Evolutionary conservation across 2,113 vertebrate species (phyloP).

Genomic region (Centropus bengalensis): DNA sequence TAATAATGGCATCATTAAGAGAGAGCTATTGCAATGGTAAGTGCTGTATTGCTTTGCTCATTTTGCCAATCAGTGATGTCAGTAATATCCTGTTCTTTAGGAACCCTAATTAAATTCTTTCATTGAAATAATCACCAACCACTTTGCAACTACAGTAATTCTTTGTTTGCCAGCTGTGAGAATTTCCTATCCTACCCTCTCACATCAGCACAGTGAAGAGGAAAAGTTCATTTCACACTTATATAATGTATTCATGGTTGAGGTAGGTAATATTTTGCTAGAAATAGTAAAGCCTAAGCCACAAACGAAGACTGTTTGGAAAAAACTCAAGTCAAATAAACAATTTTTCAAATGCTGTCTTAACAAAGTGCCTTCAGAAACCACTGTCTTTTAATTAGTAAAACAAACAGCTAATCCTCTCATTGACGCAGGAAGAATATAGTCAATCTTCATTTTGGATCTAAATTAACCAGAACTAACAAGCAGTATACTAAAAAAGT

Average conservation of each 20-base stretch:
- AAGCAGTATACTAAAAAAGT: neutral
- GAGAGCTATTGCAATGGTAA: slow-evolving; percentile 72
- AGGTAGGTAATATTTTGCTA: slow-evolving; percentile 20
- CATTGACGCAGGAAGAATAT: neutral
- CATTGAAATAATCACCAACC: slow-evolving; percentile 77
- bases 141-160: slow-evolving; percentile 75
- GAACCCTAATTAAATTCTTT: slow-evolving; percentile 80
- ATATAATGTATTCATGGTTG: slow-evolving; percentile 57
- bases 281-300: neutral
- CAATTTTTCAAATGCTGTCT: neutral
- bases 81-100: slow-evolving; percentile 78
- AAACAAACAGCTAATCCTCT: neutral
- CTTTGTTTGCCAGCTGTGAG: slow-evolving; percentile 82
- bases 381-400: neutral
- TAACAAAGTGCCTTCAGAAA: neutral
- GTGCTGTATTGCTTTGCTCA: slow-evolving; percentile 64
- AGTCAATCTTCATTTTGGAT: neutral
- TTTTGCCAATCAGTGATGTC: slow-evolving; percentile 77
- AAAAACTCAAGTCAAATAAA: neutral
- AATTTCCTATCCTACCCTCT: slow-evolving; percentile 75
- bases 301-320: neutral
- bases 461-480: neutral
- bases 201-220: slow-evolving; percentile 68
- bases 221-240: slow-evolving; percentile 71
- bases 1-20: slow-evolving; percentile 77